These are phyloP conservation scores for Peromyscus leucopus DNA, from an alignment of 2,113 vertebrate species.

Conservation along the genomic window DNA sequence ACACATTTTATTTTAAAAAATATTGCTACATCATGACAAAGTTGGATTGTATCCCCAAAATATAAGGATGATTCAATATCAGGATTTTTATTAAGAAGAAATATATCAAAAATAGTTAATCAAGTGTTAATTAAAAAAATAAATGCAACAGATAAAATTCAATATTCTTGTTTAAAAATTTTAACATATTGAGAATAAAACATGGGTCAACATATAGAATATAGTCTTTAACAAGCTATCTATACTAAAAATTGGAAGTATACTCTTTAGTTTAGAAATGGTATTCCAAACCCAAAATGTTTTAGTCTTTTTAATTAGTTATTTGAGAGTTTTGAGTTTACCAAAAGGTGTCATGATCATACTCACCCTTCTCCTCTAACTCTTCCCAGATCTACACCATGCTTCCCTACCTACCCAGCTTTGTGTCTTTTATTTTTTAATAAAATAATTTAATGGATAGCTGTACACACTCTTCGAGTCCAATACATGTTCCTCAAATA, in stretches of 20 bases:
- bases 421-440: background rate
- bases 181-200: background rate
- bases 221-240: background rate
- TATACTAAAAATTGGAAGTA: background rate
- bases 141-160: constrained; percentile 15
- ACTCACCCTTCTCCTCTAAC: background rate
- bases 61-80: background rate
- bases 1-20: background rate
- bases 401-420: background rate
- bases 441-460: too few species aligned
- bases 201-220: background rate
- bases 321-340: background rate
- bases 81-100: background rate
- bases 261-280: background rate
- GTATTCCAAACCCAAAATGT: background rate
- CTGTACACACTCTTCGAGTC: too few species aligned
- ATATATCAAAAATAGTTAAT: background rate
- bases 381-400: background rate
- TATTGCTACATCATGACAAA: background rate
- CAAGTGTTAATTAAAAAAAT: background rate
- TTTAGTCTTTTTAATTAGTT: background rate
- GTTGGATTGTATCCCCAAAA: background rate
- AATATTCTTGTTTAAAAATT: background rate
- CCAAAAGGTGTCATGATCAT: background rate
- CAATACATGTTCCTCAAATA: too few species aligned